Evolutionary conservation across 1,140 invertebrate species (phyloP).

Genomic region (Bombus fervidus): DNA sequence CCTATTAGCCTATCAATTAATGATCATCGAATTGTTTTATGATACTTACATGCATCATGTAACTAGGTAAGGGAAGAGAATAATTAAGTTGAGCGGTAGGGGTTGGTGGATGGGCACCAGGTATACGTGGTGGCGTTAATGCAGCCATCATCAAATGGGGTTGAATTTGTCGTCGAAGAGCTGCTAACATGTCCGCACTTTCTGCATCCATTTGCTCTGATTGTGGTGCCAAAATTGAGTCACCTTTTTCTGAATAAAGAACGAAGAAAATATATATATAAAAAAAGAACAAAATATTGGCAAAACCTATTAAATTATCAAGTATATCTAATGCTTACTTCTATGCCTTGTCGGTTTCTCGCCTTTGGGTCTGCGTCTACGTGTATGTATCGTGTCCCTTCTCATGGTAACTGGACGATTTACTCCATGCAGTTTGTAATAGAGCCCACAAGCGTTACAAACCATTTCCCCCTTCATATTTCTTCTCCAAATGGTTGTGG

Average conservation of each 20-base stretch:
- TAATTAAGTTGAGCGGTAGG: slow-evolving; percentile 75
- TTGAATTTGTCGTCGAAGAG: slow-evolving; percentile 85
- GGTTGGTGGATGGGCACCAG: slow-evolving; percentile 67
- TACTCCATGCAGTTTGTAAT: slow-evolving; percentile 96
- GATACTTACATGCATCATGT: slow-evolving; percentile 80
- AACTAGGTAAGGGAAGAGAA: slow-evolving; percentile 74
- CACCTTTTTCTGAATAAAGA: slow-evolving; percentile 75
- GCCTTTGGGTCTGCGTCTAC: slow-evolving; percentile 93
- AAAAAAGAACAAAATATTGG: not conserved
- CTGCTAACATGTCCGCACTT: slow-evolving; percentile 85
- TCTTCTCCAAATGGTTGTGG: slow-evolving; percentile 95
- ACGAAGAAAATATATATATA: not conserved
- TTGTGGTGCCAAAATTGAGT: slow-evolving; percentile 66
- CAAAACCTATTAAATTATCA: not conserved
- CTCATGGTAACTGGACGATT: slow-evolving; percentile 96
- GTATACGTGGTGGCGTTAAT: slow-evolving; percentile 74
- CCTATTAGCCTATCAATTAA: not conserved
- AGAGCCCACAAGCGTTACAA: slow-evolving; percentile 96
- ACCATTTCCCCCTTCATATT: slow-evolving; percentile 96
- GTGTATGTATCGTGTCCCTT: slow-evolving; percentile 97
- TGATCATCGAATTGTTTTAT: not conserved
- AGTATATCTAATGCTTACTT: slow-evolving; percentile 68
- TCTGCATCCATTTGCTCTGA: slow-evolving; percentile 80
- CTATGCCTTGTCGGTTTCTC: slow-evolving; percentile 81
- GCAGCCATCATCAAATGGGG: slow-evolving; percentile 86